phyloP scores from a whole-genome alignment of 2,888 invertebrate genomes.

The Automeris io region DNA sequence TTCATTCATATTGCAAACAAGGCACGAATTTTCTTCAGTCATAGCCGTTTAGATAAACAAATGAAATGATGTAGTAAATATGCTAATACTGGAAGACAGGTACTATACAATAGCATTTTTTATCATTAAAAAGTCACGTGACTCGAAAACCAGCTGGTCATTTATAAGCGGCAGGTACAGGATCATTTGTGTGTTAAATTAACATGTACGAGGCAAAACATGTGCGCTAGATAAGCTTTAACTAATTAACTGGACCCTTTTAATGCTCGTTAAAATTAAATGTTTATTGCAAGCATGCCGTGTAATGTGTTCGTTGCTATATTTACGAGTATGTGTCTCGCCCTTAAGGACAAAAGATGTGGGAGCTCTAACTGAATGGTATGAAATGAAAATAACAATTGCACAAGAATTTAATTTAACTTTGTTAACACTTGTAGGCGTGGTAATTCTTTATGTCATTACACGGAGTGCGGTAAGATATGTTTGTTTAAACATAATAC shows the following conservation, averaged over 20 bases:
- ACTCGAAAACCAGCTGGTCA: slow-evolving; percentile 8
- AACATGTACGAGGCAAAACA: slow-evolving; percentile 23
- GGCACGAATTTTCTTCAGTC: not conserved
- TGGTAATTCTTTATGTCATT: not conserved
- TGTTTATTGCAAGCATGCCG: slow-evolving; percentile 10
- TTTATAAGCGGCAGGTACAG: slow-evolving; percentile 1
- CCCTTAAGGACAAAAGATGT: slow-evolving; percentile 2
- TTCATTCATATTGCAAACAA: not conserved
- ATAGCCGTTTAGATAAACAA: not conserved
- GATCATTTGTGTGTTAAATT: slow-evolving; percentile 16
- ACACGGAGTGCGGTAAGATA: not conserved
- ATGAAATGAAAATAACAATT: slow-evolving; percentile 6
- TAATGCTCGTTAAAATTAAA: slow-evolving; percentile 49
- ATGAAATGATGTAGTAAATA: slow-evolving; percentile 1
- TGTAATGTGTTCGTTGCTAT: slow-evolving; percentile 1
- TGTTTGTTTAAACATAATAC: not conserved
- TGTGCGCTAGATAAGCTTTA: slow-evolving; percentile 35
- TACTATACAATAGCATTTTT: not conserved
- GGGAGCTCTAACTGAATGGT: not conserved
- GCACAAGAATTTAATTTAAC: slow-evolving; percentile 7
- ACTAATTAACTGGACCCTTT: slow-evolving; percentile 52
- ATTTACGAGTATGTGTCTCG: not conserved
- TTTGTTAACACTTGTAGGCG: slow-evolving; percentile 2
- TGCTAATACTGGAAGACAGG: not conserved
- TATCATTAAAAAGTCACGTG: slow-evolving; percentile 18